phyloP scores from a whole-genome alignment of 2,797 vertebrate genomes.

The Chiloscyllium punctatum region DNA sequence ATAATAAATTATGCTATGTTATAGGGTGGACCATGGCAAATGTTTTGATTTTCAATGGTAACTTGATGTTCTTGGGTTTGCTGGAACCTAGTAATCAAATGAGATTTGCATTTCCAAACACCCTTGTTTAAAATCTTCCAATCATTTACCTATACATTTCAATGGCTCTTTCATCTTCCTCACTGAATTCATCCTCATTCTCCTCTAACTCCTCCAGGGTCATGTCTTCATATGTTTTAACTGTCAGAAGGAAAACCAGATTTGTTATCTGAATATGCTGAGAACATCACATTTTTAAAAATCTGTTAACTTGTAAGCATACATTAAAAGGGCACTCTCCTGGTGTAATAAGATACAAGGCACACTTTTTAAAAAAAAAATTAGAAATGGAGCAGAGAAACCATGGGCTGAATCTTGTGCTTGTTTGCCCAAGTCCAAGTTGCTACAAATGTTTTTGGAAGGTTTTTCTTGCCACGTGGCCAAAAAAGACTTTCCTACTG shows the following conservation, averaged over 20 bases:
- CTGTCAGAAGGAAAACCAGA: constrained; percentile 50
- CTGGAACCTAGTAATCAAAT: neutral
- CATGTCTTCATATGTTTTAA: constrained; percentile 92
- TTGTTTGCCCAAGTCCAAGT: too few species aligned
- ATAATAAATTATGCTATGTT: neutral
- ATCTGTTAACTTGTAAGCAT: neutral
- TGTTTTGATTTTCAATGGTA: neutral
- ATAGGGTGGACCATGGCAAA: too few species aligned
- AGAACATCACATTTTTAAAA: neutral
- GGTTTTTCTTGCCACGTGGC: too few species aligned
- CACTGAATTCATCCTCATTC: constrained; percentile 90
- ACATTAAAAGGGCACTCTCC: neutral
- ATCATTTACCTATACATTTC: constrained; percentile 86
- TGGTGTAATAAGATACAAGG: neutral
- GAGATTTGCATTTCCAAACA: neutral
- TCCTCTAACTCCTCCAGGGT: constrained; percentile 87
- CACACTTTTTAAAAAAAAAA: neutral
- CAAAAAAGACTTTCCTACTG: too few species aligned
- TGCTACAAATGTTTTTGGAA: too few species aligned
- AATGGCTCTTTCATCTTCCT: constrained; percentile 87
- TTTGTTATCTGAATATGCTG: neutral
- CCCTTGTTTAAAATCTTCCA: neutral
- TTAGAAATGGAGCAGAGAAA: neutral
- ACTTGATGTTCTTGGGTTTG: neutral
- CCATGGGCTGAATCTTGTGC: too few species aligned